Evolutionary conservation across 2,113 vertebrate genomes (phyloP).

Genomic region (Terrapene triunguis): DNA sequence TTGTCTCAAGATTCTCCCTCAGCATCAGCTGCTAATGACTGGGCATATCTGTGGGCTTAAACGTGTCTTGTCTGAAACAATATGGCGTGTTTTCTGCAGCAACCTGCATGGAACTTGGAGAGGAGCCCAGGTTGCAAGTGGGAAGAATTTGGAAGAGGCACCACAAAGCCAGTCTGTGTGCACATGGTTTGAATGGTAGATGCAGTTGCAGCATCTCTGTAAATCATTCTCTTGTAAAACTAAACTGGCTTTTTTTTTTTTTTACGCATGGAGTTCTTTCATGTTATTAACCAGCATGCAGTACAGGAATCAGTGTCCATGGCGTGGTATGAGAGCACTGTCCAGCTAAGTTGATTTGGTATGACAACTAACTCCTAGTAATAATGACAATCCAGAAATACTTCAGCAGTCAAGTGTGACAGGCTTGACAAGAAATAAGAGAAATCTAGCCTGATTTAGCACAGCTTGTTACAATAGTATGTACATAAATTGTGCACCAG

Average conservation of each 20-base stretch:
- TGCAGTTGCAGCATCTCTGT: not conserved
- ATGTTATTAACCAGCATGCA: not conserved
- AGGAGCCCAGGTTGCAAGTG: not conserved
- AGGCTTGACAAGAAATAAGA: not conserved
- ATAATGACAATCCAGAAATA: not conserved
- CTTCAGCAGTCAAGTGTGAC: not conserved
- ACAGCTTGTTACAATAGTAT: not conserved
- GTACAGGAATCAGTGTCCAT: not conserved
- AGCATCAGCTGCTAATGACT: not conserved
- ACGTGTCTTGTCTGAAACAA: not conserved
- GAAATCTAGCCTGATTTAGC: not conserved
- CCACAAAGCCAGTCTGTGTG: not conserved
- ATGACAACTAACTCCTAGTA: not conserved
- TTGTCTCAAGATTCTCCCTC: not conserved
- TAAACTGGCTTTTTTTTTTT: not conserved
- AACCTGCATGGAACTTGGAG: not conserved
- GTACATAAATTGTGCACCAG: not conserved
- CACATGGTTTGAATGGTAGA: not conserved
- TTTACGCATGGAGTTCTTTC: not conserved
- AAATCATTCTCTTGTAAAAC: not conserved
- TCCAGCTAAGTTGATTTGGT: not conserved
- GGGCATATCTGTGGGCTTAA: not conserved
- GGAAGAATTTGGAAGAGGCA: not conserved
- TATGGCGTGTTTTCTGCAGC: not conserved
- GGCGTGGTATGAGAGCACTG: not conserved